Conservation (phyloP, 2,888 invertebrate genomes). For the Agriopis leucophaearia region DNA sequence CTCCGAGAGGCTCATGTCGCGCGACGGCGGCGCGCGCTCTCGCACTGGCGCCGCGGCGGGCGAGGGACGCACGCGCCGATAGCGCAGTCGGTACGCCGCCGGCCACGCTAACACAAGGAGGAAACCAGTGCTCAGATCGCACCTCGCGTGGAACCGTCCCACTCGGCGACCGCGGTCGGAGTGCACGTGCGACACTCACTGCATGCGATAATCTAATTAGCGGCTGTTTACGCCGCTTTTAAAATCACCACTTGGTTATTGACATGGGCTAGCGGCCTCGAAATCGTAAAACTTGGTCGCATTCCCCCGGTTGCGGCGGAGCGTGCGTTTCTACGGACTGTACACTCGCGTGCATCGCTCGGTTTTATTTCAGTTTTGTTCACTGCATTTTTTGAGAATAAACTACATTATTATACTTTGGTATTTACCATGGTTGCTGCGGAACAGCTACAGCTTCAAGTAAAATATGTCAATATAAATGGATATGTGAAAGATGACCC, state of each 20-base stretch:
- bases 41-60: conserved; percentile 42
- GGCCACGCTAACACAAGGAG: conserved; percentile 17
- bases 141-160: conserved; percentile 6
- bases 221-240: conserved; percentile 17
- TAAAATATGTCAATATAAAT: background rate
- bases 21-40: conserved; percentile 62
- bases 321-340: conserved; percentile 32
- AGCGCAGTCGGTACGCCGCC: conserved; percentile 27
- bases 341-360: conserved; percentile 29
- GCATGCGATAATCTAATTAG: conserved; percentile 42
- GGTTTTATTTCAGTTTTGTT: conserved; percentile 48
- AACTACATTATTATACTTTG: background rate
- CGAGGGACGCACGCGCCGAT: conserved; percentile 31
- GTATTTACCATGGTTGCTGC: background rate
- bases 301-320: conserved; percentile 23
- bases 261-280: conserved; percentile 13
- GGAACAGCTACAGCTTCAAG: background rate
- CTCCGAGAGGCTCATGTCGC: conserved; percentile 60
- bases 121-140: conserved; percentile 16
- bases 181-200: conserved; percentile 29
- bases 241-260: conserved; percentile 17
- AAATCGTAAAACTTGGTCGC: conserved; percentile 15
- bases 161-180: conserved; percentile 21
- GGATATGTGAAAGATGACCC: conserved; percentile 17
- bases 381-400: conserved; percentile 7